phyloP scores from a whole-genome alignment of 2,797 vertebrate species.

The Florisuga fusca region DNA sequence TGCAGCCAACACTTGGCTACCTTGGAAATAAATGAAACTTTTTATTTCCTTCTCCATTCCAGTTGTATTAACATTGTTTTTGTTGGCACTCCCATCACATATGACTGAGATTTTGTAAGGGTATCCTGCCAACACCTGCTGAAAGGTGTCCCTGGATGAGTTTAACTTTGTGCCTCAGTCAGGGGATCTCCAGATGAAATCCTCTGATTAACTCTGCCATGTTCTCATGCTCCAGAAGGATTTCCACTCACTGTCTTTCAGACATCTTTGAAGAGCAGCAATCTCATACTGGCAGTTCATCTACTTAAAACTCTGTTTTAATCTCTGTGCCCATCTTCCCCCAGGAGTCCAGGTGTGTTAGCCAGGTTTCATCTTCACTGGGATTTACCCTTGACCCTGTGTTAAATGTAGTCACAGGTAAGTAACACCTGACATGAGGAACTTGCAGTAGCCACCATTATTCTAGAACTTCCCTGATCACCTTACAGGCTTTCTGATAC shows the following conservation, averaged over 20 bases:
- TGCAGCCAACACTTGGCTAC: background rate
- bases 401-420: background rate
- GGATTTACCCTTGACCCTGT: background rate
- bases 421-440: background rate
- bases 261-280: background rate
- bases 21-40: background rate
- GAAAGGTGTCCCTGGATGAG: background rate
- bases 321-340: background rate
- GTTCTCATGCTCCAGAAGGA: background rate
- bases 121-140: background rate
- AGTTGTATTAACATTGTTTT: background rate
- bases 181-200: background rate
- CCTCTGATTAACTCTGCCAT: background rate
- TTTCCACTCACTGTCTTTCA: background rate
- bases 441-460: fast-evolving
- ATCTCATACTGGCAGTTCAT: background rate
- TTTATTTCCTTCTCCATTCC: background rate
- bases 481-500: background rate
- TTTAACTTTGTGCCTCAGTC: background rate
- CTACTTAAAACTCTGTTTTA: background rate
- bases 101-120: background rate
- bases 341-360: background rate
- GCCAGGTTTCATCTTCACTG: background rate
- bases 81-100: background rate
- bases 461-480: background rate